Conservation (phyloP, 2,797 vertebrate species). For the Lerista edwardsae region DNA sequence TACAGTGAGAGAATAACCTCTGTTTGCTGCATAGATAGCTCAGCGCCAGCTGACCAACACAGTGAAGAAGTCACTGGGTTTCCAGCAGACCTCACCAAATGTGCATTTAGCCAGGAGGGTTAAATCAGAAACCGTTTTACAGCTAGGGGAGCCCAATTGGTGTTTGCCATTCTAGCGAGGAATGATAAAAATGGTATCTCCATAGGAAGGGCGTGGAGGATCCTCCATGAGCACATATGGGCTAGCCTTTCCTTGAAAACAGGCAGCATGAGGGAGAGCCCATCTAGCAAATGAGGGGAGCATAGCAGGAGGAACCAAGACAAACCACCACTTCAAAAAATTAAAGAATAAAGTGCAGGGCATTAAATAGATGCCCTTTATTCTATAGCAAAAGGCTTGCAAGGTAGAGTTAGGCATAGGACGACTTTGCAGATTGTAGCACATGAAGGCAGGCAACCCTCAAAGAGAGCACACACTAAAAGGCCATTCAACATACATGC, state of each 20-base stretch:
- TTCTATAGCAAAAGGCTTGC: neutral
- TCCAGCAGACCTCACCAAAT: neutral
- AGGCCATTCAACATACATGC: constrained; percentile 67
- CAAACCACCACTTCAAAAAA: constrained; percentile 60
- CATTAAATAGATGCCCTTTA: constrained; percentile 54
- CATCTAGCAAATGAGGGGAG: constrained; percentile 62
- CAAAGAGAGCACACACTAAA: constrained; percentile 62
- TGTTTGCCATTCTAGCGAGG: neutral
- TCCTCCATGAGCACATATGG: constrained; percentile 58
- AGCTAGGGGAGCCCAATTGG: constrained; percentile 23
- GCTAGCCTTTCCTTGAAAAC: constrained; percentile 25
- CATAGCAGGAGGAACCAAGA: constrained; percentile 46
- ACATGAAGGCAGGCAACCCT: constrained; percentile 32
- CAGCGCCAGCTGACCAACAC: neutral
- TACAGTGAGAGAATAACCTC: constrained; percentile 30
- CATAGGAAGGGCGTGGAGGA: constrained; percentile 56
- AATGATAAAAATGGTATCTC: constrained; percentile 52
- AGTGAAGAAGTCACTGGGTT: constrained; percentile 27
- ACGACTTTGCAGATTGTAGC: constrained; percentile 49
- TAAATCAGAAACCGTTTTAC: constrained; percentile 28
- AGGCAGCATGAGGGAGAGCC: constrained; percentile 68
- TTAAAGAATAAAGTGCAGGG: constrained; percentile 43
- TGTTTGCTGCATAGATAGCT: constrained; percentile 40
- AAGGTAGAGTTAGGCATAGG: constrained; percentile 16
- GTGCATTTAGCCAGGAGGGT: constrained; percentile 9